Conservation (phyloP, 2,888 invertebrate species). For the Pollenia angustigena region DNA sequence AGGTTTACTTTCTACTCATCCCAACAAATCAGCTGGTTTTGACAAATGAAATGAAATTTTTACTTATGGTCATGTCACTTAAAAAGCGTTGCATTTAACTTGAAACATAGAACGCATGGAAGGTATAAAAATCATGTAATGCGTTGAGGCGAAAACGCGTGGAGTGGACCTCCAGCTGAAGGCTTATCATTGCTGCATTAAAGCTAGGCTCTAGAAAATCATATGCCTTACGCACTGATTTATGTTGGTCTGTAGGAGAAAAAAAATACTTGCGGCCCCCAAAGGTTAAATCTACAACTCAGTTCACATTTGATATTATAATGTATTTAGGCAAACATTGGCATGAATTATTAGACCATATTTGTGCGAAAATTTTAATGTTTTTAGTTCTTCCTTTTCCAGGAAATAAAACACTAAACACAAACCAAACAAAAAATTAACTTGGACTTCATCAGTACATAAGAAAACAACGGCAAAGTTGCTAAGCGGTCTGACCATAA, state of each 20-base stretch:
- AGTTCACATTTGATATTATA: constrained; percentile 49
- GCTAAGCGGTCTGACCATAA: constrained; percentile 60
- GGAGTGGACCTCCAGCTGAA: too few species aligned
- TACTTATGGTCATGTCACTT: too few species aligned
- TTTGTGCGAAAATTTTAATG: constrained; percentile 79
- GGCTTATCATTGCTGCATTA: too few species aligned
- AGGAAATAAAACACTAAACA: constrained; percentile 49
- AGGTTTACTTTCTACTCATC: too few species aligned
- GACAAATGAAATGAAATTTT: too few species aligned
- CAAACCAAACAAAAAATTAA: constrained; percentile 13
- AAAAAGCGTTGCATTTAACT: too few species aligned
- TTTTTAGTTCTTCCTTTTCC: constrained; percentile 76
- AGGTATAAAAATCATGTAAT: too few species aligned
- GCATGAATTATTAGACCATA: constrained; percentile 83
- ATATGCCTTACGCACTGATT: too few species aligned
- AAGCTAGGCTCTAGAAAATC: too few species aligned
- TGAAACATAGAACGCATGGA: too few species aligned
- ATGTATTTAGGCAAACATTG: constrained; percentile 73
- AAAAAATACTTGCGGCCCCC: background rate
- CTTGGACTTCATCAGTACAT: constrained; percentile 33
- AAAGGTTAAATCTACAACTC: constrained; percentile 36
- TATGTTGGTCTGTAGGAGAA: background rate
- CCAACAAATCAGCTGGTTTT: too few species aligned
- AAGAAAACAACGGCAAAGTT: constrained; percentile 54
- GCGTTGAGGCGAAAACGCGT: too few species aligned